Conservation (phyloP, 64 coral and sea anemone genomes). For the Astreopora myriophthalma region DNA sequence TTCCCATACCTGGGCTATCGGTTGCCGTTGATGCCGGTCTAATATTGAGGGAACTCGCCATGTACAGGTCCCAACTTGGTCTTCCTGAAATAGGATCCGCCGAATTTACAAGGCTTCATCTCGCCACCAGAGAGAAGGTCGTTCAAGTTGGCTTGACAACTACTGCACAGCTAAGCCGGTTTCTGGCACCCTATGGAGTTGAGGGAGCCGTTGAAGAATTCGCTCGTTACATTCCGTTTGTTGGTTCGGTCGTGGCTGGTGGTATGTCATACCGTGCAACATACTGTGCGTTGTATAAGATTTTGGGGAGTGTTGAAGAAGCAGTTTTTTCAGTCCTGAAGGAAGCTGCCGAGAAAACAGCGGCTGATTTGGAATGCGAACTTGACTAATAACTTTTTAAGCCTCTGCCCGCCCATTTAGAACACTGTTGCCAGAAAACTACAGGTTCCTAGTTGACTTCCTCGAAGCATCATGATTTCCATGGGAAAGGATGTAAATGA, state of each 20-base stretch:
- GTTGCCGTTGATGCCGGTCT: not conserved
- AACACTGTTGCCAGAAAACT: too few relatives aligned
- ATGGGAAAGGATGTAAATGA: too few relatives aligned
- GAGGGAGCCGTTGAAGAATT: not conserved
- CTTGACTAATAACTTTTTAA: not conserved
- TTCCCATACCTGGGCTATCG: slow-evolving; percentile 8
- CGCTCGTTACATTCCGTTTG: not conserved
- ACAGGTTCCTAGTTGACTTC: too few relatives aligned
- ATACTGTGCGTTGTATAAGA: not conserved
- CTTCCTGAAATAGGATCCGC: not conserved
- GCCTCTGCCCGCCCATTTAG: too few relatives aligned
- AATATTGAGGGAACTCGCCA: not conserved
- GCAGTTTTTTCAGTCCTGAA: not conserved
- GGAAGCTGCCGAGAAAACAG: not conserved
- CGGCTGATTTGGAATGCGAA: not conserved
- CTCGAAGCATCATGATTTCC: too few relatives aligned
- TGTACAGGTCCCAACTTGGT: slow-evolving; percentile 19
- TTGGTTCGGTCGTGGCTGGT: not conserved
- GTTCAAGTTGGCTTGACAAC: not conserved
- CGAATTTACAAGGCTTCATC: not conserved
- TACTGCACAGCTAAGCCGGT: not conserved
- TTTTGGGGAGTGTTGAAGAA: not conserved
- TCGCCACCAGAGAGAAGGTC: not conserved
- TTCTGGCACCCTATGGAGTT: not conserved
- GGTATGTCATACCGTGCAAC: slow-evolving; percentile 15